Evolutionary conservation across 2,113 vertebrate genomes (phyloP).

Genomic region (Chaenogobius annularis): DNA sequence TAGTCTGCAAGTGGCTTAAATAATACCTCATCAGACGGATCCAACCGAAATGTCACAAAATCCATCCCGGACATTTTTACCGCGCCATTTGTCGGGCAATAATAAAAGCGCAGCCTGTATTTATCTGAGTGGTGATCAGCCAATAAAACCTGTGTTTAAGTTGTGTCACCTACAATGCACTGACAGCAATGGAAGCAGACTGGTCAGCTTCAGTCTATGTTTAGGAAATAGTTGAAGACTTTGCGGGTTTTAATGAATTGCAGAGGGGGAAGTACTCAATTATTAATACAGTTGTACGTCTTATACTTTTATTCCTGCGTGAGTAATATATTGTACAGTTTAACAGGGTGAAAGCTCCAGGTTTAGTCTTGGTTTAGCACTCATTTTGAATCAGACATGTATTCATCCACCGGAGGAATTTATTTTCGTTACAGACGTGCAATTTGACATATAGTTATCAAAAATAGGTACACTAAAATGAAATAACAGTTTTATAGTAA

Average conservation of each 20-base stretch:
- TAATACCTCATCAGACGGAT: neutral
- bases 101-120: constrained; percentile 1
- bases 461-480: no score
- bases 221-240: neutral
- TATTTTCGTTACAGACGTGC: no score
- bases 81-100: neutral
- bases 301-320: no score
- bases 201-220: neutral
- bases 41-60: neutral
- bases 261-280: no score
- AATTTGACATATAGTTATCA: no score
- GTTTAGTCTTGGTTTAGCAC: no score
- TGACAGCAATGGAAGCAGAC: neutral
- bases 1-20: neutral
- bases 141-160: constrained; percentile 4
- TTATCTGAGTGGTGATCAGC: neutral
- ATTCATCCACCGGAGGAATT: no score
- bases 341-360: no score
- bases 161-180: neutral
- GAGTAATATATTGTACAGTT: no score
- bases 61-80: neutral
- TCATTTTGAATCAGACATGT: no score
- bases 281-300: no score
- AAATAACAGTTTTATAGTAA: no score
- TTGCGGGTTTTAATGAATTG: neutral